Conservation (phyloP, 2,888 invertebrate species). For the Neelides folsomi region DNA sequence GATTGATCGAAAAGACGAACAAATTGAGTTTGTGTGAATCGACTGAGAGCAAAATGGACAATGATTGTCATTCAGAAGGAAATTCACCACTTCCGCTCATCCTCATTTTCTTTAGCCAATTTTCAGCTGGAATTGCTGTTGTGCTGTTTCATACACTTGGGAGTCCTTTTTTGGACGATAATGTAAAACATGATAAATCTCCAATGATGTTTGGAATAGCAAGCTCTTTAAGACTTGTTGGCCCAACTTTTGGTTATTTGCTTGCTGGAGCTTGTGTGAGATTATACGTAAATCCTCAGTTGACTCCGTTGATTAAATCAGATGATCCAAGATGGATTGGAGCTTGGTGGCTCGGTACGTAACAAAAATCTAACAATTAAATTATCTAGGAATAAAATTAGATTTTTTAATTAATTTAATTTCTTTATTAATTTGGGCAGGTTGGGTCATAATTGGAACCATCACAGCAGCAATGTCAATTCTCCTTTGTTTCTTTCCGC, state of each 20-base stretch:
- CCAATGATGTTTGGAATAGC: constrained; percentile 46
- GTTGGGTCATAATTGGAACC: constrained; percentile 16
- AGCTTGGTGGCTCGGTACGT: constrained; percentile 44
- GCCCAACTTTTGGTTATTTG: constrained; percentile 37
- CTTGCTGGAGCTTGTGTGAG: constrained; percentile 36
- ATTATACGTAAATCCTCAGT: constrained; percentile 34
- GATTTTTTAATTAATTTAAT: background rate
- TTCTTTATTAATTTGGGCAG: background rate
- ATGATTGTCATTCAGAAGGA: constrained; percentile 40
- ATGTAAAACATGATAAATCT: constrained; percentile 51
- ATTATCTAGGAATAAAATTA: too few species aligned
- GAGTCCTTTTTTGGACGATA: constrained; percentile 55
- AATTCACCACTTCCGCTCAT: constrained; percentile 45
- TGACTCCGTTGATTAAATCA: constrained; percentile 36
- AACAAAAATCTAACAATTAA: background rate
- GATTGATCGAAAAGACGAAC: too few species aligned
- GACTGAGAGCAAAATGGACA: constrained; percentile 11
- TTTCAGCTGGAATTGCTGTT: constrained; percentile 54
- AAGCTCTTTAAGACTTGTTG: constrained; percentile 34
- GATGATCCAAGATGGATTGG: constrained; percentile 44
- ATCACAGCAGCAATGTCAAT: constrained; percentile 48
- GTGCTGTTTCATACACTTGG: constrained; percentile 53
- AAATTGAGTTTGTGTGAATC: too few species aligned
- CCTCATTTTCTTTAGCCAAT: constrained; percentile 52
- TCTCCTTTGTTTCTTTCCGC: constrained; percentile 54